Base-by-base conservation (phyloP, 2,113 vertebrate genomes). In the Sander lucioperca region DNA sequence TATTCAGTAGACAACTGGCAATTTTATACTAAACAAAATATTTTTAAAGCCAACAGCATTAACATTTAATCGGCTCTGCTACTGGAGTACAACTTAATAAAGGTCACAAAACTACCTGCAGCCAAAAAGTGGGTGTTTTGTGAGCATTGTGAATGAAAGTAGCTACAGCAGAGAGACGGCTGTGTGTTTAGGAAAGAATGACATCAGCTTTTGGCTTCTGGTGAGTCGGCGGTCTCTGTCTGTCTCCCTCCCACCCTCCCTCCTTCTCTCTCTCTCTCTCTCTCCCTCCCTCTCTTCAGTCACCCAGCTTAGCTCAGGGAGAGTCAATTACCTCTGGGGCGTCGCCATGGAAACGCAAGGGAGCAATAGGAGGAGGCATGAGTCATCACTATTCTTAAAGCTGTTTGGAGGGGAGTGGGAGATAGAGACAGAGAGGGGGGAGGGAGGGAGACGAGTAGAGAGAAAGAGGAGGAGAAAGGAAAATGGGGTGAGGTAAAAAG, bases 341-440 rank as follows among this genome's bases (percentile, higher is more conserved):
- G 84, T 94, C 50, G 11, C 90, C 90, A 95, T 94, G 83, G 91
- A 85, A 94, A 95, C 93, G 36, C 71, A 86, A 50, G 43, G 84
- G 77, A 79, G 86, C 90, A 87, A 90, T 69, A 83, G 61, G 82
- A 88, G 78, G 82, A 88, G 85, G 88, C 71, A 54, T 94, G 94
- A 95, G 84, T 95, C 94, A 95, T 93, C 89, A 90, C 70, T 91
- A 79, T 81, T 88, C 80, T 88, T 74, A 67, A 89, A 67, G 48
- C 47, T 5, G 71, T 84, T 81, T 80, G 23, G 71, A 72, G 23
- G 36, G 63, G 57, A 21, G 47, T 13, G 33, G 54, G 36, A 21
- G 6, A 21, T 53, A 69, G 64, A 4, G 25, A 57, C 48, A 63
- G 33, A 27, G 6, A 36, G 12, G 30, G n/a, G 58, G 4, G 21